phyloP scores from a whole-genome alignment of 2,888 invertebrate genomes.

The Tipula unca region DNA sequence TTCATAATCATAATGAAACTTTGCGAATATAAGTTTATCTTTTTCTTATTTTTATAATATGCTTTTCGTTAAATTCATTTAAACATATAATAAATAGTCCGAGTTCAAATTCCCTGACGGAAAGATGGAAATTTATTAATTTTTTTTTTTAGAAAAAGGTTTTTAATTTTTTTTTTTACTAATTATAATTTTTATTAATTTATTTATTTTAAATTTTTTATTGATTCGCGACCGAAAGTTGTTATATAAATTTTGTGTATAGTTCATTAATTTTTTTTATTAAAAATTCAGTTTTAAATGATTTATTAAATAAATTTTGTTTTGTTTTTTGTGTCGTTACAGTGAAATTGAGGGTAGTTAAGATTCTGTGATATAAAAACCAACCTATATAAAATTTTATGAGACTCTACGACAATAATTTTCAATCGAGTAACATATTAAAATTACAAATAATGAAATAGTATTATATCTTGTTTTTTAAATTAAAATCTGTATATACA shows the following conservation, averaged over 20 bases:
- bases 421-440: constrained; percentile 3
- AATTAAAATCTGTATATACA: neutral
- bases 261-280: neutral
- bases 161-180: neutral
- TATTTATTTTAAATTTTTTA: too few relatives aligned
- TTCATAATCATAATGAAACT: neutral
- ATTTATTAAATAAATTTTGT: neutral
- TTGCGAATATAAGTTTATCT: neutral
- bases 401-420: constrained; percentile 8
- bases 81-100: neutral
- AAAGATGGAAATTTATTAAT: neutral
- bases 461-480: neutral
- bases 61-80: neutral
- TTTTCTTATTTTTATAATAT: neutral
- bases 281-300: neutral
- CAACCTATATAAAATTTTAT: constrained; percentile 4
- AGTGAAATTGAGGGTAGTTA: constrained; percentile 8
- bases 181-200: neutral
- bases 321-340: neutral
- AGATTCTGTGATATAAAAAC: neutral
- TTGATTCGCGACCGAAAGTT: neutral
- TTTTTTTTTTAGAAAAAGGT: neutral
- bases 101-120: constrained; percentile 14
- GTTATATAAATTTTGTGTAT: neutral
- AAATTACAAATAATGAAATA: neutral